phyloP scores from a whole-genome alignment of 2,888 invertebrate species.

The Nesidiocoris tenuis region DNA sequence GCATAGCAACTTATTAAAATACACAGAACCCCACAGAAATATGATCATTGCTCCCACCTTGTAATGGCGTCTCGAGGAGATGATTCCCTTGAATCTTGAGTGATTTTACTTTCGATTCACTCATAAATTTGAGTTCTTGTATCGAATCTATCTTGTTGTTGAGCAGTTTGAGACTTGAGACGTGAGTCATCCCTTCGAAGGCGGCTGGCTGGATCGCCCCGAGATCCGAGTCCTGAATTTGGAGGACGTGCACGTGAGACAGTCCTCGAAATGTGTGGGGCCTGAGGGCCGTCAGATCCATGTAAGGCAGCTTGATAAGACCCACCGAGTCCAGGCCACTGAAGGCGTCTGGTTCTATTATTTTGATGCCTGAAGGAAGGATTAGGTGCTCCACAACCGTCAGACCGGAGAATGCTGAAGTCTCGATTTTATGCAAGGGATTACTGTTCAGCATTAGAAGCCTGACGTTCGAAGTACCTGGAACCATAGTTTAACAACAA shows the following conservation, averaged over 20 bases:
- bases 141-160: slow-evolving; percentile 84
- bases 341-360: slow-evolving; percentile 77
- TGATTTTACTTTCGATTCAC: slow-evolving; percentile 69
- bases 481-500: background rate
- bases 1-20: no score
- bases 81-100: slow-evolving; percentile 80
- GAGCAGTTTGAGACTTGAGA: slow-evolving; percentile 71
- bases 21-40: no score
- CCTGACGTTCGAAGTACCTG: slow-evolving; percentile 71
- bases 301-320: slow-evolving; percentile 75
- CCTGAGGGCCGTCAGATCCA: slow-evolving; percentile 73
- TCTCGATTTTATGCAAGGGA: slow-evolving; percentile 75
- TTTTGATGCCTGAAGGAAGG: slow-evolving; percentile 75
- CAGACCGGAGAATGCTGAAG: slow-evolving; percentile 80
- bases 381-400: slow-evolving; percentile 80
- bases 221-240: slow-evolving; percentile 79
- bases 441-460: slow-evolving; percentile 81
- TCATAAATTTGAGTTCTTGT: slow-evolving; percentile 70
- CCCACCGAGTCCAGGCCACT: slow-evolving; percentile 80
- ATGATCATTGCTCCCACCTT: slow-evolving; percentile 23
- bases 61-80: slow-evolving; percentile 71
- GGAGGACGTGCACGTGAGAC: slow-evolving; percentile 70
- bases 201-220: slow-evolving; percentile 69
- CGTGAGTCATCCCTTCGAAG: slow-evolving; percentile 71
- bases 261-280: slow-evolving; percentile 75